Base-by-base conservation (phyloP, 2,797 vertebrate genomes). In the Parotocinclus haroldoi region DNA sequence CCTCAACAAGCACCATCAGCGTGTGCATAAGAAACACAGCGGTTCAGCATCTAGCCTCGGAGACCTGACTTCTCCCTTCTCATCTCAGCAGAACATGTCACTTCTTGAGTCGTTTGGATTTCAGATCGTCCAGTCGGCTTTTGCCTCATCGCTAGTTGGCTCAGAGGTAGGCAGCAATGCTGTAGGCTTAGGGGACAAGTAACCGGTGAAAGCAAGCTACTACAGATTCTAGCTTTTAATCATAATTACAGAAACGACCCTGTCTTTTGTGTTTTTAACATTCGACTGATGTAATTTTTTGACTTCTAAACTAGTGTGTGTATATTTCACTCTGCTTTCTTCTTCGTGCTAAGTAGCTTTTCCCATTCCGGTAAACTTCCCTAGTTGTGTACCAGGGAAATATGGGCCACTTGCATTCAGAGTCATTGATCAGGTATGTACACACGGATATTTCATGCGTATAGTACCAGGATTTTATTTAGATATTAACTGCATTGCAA, bases 1-100 rank as follows among this genome's bases (percentile, higher is more conserved):
- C 86, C 93, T 99, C 93, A 99, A 96, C 91, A 99, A 99, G 85
- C 96, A 99, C 87, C 93, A 96, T 89, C 95, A 98, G 86, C 92
- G 98, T 87, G 96, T 98, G 79, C 97, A 99, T 83, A 93, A 94
- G 79, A 86, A 94, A 90, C 61, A 69, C 16, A 58, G 0, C 11
- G 91, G 86, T 36, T 87, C 91, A 1, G 82, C 90, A 0, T 55
- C 96, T 63, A 91, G 90, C 60, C 87, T 96, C 53, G 85, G 92
- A 71, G 83, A 94, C 69, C 83, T 92, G 58, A 76, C 84, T 61
- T 98, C 96, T 10, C 96, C 97, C 37, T 98, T 99, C 81, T 99
- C 96, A 66, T 93, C 95, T 45, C 97, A 99, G 85, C 96, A 99
- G 89, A 98, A 95, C 91, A 99, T 99, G 97, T 99, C 27, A 2